Conservation (phyloP, 37 sponge, comb jelly and placozoan genomes). For the Axinella damicornis region DNA sequence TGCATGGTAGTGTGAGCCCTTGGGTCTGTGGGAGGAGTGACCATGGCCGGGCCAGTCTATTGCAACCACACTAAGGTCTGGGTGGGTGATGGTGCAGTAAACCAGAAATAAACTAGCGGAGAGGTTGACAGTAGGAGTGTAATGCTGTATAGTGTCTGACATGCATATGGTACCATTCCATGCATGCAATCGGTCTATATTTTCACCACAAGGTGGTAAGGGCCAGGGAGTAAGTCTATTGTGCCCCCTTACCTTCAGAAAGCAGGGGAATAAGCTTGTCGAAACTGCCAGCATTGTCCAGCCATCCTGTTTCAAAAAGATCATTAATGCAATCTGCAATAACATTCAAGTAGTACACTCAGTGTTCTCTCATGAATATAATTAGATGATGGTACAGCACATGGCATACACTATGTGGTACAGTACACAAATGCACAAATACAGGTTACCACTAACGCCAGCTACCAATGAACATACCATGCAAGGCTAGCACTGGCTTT, state of each 20-base stretch:
- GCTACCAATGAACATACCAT: slow-evolving; percentile 47
- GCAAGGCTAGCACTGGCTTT: slow-evolving; percentile 64
- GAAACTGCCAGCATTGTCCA: slow-evolving; percentile 87
- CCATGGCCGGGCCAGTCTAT: slow-evolving; percentile 90
- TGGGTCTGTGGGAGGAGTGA: slow-evolving; percentile 72
- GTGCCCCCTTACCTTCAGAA: slow-evolving; percentile 13
- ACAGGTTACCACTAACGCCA: background rate
- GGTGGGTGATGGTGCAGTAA: background rate
- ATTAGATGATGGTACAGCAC: no score
- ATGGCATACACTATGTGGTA: background rate
- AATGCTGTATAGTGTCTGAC: no score
- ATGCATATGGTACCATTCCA: no score
- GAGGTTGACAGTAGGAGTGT: no score
- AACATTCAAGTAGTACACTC: no score
- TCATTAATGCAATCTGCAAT: no score
- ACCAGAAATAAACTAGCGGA: background rate
- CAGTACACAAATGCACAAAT: background rate
- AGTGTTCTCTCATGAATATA: no score
- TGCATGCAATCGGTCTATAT: no score
- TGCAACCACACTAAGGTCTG: slow-evolving; percentile 71
- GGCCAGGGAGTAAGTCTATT: background rate
- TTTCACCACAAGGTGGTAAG: no score
- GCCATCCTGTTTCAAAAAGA: slow-evolving; percentile 66
- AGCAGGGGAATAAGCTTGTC: slow-evolving; percentile 75
- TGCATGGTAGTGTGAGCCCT: slow-evolving; percentile 39